These are phyloP conservation scores for Aphaenogaster ashmeadi DNA, from an alignment of 1,140 invertebrate species.

Conservation along the genomic window DNA sequence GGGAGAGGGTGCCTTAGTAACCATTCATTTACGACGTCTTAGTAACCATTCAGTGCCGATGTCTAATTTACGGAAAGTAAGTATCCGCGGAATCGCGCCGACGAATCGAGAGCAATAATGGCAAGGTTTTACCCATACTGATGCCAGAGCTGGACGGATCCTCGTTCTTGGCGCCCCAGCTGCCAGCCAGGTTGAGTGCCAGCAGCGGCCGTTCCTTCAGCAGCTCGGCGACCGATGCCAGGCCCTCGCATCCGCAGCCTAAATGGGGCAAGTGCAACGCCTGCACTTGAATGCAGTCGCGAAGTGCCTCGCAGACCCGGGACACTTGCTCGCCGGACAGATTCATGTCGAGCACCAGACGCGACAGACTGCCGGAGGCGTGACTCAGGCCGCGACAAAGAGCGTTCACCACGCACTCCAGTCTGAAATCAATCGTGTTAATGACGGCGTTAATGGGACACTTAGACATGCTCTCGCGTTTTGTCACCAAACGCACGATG, in stretches of 20 bases:
- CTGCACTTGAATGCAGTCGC: constrained; percentile 86
- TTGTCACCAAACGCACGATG: not conserved
- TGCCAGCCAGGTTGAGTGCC: constrained; percentile 87
- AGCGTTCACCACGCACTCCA: constrained; percentile 88
- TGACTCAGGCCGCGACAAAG: constrained; percentile 85
- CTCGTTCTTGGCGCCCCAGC: constrained; percentile 86
- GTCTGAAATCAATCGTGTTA: constrained; percentile 77
- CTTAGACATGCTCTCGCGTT: constrained; percentile 4
- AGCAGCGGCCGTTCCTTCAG: constrained; percentile 86
- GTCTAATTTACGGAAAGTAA: not conserved
- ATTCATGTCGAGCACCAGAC: constrained; percentile 88
- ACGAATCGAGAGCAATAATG: constrained; percentile 18
- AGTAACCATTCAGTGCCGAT: not conserved
- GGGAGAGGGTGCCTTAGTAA: not conserved
- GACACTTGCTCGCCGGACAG: constrained; percentile 87
- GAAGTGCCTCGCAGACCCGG: constrained; percentile 86
- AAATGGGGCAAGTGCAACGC: constrained; percentile 88
- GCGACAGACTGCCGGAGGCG: constrained; percentile 83
- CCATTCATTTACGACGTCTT: not conserved
- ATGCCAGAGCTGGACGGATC: constrained; percentile 87
- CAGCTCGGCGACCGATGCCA: constrained; percentile 86
- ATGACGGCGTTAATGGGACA: constrained; percentile 41
- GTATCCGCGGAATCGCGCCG: not conserved
- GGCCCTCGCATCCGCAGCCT: constrained; percentile 87
- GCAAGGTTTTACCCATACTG: constrained; percentile 85